phyloP scores from a whole-genome alignment of 2,797 vertebrate species.

The Parauchenoglanis ngamensis region DNA sequence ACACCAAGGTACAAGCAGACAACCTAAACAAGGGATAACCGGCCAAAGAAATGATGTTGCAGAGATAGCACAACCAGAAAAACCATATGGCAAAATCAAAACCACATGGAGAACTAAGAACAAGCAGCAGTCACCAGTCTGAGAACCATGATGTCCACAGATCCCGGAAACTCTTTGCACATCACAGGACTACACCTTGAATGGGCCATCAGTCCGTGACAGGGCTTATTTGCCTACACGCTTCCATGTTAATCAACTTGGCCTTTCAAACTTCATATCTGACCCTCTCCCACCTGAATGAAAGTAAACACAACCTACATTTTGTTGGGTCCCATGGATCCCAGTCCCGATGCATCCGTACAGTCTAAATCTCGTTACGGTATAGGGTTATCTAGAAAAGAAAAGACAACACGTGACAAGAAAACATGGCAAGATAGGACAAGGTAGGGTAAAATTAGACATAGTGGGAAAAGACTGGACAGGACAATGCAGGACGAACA shows the following conservation, averaged over 20 bases:
- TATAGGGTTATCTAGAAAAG: neutral
- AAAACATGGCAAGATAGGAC: neutral
- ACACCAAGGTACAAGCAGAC: neutral
- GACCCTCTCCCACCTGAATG: neutral
- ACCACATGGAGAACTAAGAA: neutral
- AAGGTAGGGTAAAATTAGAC: neutral
- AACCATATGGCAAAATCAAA: neutral
- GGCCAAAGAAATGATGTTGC: neutral
- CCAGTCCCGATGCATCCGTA: neutral
- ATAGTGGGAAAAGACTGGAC: neutral
- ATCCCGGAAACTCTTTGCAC: neutral
- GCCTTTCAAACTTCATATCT: neutral
- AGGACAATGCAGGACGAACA: neutral
- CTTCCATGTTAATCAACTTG: neutral
- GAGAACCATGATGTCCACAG: neutral
- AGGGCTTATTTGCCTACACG: neutral
- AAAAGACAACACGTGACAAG: neutral
- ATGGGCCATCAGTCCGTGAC: neutral
- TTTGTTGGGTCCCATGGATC: neutral
- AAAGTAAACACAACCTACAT: neutral
- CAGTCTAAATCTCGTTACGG: constrained; percentile 7
- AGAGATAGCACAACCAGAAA: neutral
- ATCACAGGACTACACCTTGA: neutral
- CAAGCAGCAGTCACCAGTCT: neutral
- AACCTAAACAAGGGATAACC: neutral